A percentile compares a stretch with the other conserved stretches of the same genome.
These are phyloP conservation scores for Eueides isabella DNA, from an alignment of 1,140 invertebrate genomes.

Conservation along the genomic window DNA sequence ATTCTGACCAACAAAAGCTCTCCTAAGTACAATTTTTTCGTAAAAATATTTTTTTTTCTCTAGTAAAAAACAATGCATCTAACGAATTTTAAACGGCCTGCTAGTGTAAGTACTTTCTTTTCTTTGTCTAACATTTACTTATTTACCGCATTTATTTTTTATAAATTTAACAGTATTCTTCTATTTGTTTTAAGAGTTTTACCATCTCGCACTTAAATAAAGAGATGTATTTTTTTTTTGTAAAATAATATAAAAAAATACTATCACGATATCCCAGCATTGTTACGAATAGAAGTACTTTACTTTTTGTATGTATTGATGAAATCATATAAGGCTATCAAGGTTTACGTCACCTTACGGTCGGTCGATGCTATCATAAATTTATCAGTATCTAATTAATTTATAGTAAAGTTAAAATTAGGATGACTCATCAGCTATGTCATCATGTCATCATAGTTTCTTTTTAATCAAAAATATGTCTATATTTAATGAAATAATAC, in stretches of 20 bases:
- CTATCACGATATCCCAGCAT: too few relatives aligned
- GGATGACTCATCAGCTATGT: slow-evolving; percentile 1
- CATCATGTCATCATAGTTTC: not conserved
- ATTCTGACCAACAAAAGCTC: too few relatives aligned
- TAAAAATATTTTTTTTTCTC: too few relatives aligned
- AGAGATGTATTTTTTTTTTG: not conserved
- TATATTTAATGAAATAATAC: not conserved
- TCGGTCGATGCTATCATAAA: slow-evolving; percentile 27
- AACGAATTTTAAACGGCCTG: too few relatives aligned
- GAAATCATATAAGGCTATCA: slow-evolving; percentile 17
- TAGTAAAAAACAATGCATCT: too few relatives aligned
- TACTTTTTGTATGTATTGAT: slow-evolving; percentile 17
- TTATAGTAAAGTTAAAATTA: slow-evolving; percentile 11
- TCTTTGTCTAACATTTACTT: not conserved
- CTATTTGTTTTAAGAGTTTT: too few relatives aligned
- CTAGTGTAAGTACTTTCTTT: not conserved
- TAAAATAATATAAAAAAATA: not conserved
- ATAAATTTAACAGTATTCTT: too few relatives aligned
- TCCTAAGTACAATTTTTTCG: too few relatives aligned
- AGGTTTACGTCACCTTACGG: not conserved
- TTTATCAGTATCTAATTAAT: slow-evolving; percentile 11
- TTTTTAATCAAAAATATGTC: not conserved
- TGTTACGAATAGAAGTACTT: not conserved
- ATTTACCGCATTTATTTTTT: too few relatives aligned
- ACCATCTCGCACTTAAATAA: not conserved